These are phyloP conservation scores for Bombus sylvicola DNA, from an alignment of 1,140 invertebrate species.

Conservation along the genomic window DNA sequence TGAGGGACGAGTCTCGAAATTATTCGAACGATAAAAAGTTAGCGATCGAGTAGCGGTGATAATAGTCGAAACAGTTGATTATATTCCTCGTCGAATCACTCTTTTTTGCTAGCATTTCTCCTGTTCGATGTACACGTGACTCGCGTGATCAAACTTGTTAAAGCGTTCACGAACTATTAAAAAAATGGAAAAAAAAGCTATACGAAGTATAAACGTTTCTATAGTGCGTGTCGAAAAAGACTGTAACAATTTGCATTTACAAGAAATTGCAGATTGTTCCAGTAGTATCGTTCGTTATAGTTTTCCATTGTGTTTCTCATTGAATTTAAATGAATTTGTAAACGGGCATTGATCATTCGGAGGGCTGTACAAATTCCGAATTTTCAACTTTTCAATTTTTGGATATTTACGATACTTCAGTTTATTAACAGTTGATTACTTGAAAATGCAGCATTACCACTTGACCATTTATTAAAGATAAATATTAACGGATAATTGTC, in stretches of 20 bases:
- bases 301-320: background rate
- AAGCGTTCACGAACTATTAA: constrained; percentile 24
- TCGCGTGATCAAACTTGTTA: constrained; percentile 21
- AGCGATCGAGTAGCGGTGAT: constrained; percentile 5
- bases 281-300: constrained; percentile 25
- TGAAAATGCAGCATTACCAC: background rate
- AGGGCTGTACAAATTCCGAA: background rate
- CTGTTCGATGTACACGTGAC: constrained; percentile 29
- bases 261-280: constrained; percentile 14
- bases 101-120: constrained; percentile 37
- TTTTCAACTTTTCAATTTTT: background rate
- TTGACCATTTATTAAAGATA: background rate
- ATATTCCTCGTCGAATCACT: constrained; percentile 17
- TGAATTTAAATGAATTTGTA: background rate
- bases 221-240: constrained; percentile 5
- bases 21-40: background rate
- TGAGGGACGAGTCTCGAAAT: background rate
- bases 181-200: background rate
- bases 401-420: no score
- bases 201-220: constrained; percentile 27
- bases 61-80: constrained; percentile 14
- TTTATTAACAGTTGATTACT: background rate
- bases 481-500: background rate
- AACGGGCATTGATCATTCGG: constrained; percentile 23
- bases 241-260: constrained; percentile 22